phyloP scores from a whole-genome alignment of 2,113 vertebrate genomes.

The Albula goreensis region DNA sequence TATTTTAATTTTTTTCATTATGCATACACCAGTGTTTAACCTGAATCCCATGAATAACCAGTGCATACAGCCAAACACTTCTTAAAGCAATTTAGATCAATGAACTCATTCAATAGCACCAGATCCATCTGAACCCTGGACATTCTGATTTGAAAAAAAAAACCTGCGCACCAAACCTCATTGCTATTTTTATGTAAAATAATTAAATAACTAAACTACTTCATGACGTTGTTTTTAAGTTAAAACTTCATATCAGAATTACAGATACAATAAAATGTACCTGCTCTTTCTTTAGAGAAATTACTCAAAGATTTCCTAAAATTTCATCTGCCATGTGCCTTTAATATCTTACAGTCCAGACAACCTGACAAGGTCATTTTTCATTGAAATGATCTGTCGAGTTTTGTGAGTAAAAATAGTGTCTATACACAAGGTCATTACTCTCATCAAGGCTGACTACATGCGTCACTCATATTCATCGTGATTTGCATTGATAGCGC shows the following conservation, averaged over 20 bases:
- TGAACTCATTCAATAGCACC: no score
- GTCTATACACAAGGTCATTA: not conserved
- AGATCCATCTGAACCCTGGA: no score
- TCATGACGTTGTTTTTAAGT: not conserved
- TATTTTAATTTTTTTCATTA: not conserved
- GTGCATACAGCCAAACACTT: not conserved
- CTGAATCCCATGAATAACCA: not conserved
- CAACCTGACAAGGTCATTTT: not conserved
- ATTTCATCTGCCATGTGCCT: not conserved
- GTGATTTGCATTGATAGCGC: not conserved
- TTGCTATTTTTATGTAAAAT: no score
- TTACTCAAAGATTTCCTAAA: not conserved
- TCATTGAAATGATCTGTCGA: not conserved
- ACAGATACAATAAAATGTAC: not conserved
- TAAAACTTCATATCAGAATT: not conserved
- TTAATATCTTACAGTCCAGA: not conserved
- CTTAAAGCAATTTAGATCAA: no score
- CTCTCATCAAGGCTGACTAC: not conserved
- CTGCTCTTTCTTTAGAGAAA: not conserved
- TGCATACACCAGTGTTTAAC: not conserved
- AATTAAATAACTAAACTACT: not conserved
- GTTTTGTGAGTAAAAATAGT: not conserved
- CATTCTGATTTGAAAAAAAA: no score
- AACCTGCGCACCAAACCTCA: no score
- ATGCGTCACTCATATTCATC: not conserved